Percentiles rank a stretch among this genome's conserved stretches.
These are phyloP conservation scores for Xestia sexstrigata DNA, from an alignment of 2,888 invertebrate species.

Conservation along the genomic window DNA sequence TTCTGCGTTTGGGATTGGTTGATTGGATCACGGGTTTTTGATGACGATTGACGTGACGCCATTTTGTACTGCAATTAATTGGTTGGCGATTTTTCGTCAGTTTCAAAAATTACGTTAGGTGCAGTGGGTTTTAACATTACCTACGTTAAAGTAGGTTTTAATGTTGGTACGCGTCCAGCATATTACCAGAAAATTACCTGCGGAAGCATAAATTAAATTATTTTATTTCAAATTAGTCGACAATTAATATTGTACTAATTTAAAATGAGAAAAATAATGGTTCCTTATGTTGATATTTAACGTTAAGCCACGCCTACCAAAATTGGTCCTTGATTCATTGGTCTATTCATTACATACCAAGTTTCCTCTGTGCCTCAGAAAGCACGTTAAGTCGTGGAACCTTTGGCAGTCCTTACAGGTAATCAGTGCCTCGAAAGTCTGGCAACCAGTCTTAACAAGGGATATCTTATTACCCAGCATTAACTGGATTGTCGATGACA, in stretches of 20 bases:
- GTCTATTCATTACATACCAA: background rate
- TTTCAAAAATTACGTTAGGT: background rate
- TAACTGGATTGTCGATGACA: background rate
- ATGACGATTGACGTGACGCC: background rate
- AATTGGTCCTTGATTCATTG: background rate
- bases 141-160: background rate
- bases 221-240: background rate
- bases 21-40: background rate
- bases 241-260: background rate
- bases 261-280: background rate
- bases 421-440: background rate
- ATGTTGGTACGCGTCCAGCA: background rate
- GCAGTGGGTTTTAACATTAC: background rate
- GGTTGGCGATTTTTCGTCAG: background rate
- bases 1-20: conserved; percentile 29
- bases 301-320: background rate
- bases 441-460: background rate
- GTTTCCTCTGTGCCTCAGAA: background rate
- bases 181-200: background rate
- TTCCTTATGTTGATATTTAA: background rate
- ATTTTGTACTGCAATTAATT: background rate
- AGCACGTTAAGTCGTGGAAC: background rate
- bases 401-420: background rate
- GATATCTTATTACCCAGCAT: background rate
- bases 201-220: background rate